A percentile compares a stretch with the other conserved stretches of the same genome.
These are phyloP conservation scores for Autographa pulchrina DNA, from an alignment of 2,888 invertebrate species.

Conservation along the genomic window DNA sequence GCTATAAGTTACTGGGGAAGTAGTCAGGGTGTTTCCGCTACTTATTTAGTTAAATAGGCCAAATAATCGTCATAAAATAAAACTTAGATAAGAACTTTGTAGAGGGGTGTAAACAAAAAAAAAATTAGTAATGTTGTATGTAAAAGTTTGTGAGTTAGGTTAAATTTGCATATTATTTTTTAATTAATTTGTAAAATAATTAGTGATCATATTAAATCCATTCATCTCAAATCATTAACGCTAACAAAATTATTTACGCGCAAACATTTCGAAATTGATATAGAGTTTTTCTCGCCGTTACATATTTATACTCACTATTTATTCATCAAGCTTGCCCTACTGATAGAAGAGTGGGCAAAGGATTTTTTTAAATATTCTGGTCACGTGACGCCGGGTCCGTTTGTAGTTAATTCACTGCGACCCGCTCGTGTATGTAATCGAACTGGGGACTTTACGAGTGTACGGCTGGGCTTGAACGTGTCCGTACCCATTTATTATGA, in stretches of 20 bases:
- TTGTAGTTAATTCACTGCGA: constrained; percentile 78
- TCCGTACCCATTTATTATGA: constrained; percentile 71
- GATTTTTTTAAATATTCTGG: constrained; percentile 73
- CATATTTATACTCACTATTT: constrained; percentile 35
- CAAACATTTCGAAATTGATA: constrained; percentile 16
- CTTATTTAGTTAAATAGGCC: constrained; percentile 1
- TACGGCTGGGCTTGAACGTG: constrained; percentile 69
- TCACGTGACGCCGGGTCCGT: constrained; percentile 74
- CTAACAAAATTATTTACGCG: constrained; percentile 15
- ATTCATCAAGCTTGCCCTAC: constrained; percentile 63
- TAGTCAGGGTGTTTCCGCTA: constrained; percentile 1
- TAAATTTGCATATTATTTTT: too few species aligned
- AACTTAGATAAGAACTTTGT: background rate
- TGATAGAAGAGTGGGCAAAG: constrained; percentile 60
- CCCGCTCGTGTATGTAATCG: constrained; percentile 77
- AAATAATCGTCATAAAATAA: background rate
- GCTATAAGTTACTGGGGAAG: constrained; percentile 2
- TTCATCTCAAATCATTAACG: constrained; percentile 26
- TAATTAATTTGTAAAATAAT: too few species aligned
- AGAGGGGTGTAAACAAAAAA: too few species aligned
- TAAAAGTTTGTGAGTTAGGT: too few species aligned
- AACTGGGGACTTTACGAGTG: constrained; percentile 77
- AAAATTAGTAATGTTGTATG: too few species aligned
- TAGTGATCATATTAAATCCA: background rate
- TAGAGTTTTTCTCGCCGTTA: constrained; percentile 11